Evolutionary conservation across 2,797 vertebrate species (phyloP).

Genomic region (Gouania willdenowi): DNA sequence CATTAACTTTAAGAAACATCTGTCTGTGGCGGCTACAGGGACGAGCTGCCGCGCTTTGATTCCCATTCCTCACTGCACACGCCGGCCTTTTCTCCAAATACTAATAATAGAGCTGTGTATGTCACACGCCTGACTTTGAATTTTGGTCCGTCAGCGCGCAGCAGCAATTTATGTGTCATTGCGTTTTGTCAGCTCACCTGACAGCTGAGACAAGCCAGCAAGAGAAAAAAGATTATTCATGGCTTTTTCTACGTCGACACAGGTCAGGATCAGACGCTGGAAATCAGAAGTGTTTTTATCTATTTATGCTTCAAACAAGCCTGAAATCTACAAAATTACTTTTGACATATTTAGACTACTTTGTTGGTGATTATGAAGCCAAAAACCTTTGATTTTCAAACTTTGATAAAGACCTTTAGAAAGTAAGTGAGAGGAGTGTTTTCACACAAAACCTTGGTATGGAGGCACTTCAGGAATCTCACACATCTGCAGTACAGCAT

Average conservation of each 20-base stretch:
- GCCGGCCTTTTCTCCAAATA: slow-evolving; percentile 29
- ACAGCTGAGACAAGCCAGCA: slow-evolving; percentile 47
- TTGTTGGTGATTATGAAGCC: slow-evolving; percentile 12
- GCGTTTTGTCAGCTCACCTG: slow-evolving; percentile 54
- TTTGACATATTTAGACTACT: slow-evolving; percentile 53
- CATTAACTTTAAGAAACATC: not conserved
- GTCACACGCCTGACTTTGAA: slow-evolving; percentile 49
- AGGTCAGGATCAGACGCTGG: slow-evolving; percentile 37
- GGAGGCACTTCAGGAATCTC: slow-evolving; percentile 49
- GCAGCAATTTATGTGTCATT: slow-evolving; percentile 32
- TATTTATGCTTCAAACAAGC: slow-evolving; percentile 52
- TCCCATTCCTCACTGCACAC: not conserved
- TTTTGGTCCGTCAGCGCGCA: slow-evolving; percentile 31
- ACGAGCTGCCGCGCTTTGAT: slow-evolving; percentile 4
- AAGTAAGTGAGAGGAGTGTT: too few species aligned
- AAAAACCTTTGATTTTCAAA: not conserved
- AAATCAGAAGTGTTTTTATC: slow-evolving; percentile 33
- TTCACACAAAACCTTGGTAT: slow-evolving; percentile 35
- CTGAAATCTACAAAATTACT: slow-evolving; percentile 1
- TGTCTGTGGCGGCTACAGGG: not conserved
- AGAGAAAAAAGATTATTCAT: slow-evolving; percentile 28
- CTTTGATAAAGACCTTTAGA: slow-evolving; percentile 9
- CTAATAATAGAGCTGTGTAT: slow-evolving; percentile 49
- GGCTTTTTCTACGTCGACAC: slow-evolving; percentile 26
- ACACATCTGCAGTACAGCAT: slow-evolving; percentile 41